Percentiles rank a stretch among this genome's conserved stretches.
Conservation (phyloP, 2,113 vertebrate species). For the Sander vitreus region DNA sequence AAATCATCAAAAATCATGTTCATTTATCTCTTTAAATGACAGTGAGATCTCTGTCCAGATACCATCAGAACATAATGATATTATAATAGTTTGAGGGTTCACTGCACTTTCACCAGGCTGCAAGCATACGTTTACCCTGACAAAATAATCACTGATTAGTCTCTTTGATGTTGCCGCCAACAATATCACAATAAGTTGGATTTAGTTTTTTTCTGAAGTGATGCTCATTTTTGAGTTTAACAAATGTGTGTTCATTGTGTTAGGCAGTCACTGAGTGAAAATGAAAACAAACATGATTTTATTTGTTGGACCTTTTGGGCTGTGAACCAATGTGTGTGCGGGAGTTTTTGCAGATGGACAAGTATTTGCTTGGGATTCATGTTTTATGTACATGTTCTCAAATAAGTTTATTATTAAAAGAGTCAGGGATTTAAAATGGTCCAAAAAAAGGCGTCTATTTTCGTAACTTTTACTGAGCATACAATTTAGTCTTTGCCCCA, state of each 20-base stretch:
- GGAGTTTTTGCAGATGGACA: conserved; percentile 10
- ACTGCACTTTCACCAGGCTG: not conserved
- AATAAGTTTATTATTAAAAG: not conserved
- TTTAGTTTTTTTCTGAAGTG: not conserved
- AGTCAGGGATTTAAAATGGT: not conserved
- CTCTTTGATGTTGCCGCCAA: conserved; percentile 20
- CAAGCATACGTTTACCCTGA: conserved; percentile 22
- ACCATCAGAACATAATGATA: conserved; percentile 1
- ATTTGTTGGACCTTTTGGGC: not conserved
- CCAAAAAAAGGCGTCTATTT: not conserved
- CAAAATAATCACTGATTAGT: not conserved
- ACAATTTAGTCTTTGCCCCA: conserved; percentile 6
- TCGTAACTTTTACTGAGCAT: not conserved
- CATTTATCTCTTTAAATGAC: conserved; percentile 16
- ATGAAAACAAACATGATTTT: not conserved
- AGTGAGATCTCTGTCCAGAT: conserved; percentile 8
- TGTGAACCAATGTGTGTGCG: not conserved
- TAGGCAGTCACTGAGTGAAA: not conserved
- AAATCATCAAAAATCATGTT: not conserved
- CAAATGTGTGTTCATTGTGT: not conserved
- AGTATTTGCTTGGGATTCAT: conserved; percentile 1
- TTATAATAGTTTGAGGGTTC: conserved; percentile 32
- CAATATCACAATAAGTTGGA: not conserved
- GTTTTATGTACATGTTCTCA: not conserved
- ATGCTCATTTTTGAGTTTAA: not conserved